These are phyloP conservation scores for Acyrthosiphon pisum DNA, from an alignment of 1,140 invertebrate species.

Conservation along the genomic window DNA sequence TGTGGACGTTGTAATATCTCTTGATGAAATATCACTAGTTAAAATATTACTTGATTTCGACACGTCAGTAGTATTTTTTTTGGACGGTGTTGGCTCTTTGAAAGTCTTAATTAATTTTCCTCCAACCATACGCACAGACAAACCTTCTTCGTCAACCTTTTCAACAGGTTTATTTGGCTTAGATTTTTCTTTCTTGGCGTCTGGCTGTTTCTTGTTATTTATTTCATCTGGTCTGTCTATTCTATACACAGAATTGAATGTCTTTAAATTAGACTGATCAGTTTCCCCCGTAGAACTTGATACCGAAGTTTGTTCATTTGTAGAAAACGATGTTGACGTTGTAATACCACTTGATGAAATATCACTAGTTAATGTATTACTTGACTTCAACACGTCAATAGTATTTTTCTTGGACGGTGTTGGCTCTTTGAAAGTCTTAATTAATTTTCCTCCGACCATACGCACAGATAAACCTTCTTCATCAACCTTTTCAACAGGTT, in stretches of 20 bases:
- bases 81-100: constrained; percentile 21
- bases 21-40: neutral
- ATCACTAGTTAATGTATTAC: neutral
- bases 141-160: constrained; percentile 9
- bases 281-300: neutral
- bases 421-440: constrained; percentile 50
- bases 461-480: constrained; percentile 41
- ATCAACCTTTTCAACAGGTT: neutral
- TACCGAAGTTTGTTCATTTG: neutral
- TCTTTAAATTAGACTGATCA: neutral
- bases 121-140: constrained; percentile 58
- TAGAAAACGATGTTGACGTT: neutral
- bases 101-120: constrained; percentile 58
- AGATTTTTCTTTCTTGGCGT: neutral
- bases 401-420: neutral
- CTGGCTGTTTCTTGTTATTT: neutral
- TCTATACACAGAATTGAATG: neutral
- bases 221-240: neutral
- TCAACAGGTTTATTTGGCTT: neutral
- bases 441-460: constrained; percentile 59
- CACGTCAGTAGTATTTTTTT: neutral
- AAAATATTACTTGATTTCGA: neutral
- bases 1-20: neutral
- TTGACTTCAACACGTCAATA: neutral
- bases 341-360: neutral